Evolutionary conservation across 2,113 vertebrate species (phyloP).

Genomic region (Mus pahari): DNA sequence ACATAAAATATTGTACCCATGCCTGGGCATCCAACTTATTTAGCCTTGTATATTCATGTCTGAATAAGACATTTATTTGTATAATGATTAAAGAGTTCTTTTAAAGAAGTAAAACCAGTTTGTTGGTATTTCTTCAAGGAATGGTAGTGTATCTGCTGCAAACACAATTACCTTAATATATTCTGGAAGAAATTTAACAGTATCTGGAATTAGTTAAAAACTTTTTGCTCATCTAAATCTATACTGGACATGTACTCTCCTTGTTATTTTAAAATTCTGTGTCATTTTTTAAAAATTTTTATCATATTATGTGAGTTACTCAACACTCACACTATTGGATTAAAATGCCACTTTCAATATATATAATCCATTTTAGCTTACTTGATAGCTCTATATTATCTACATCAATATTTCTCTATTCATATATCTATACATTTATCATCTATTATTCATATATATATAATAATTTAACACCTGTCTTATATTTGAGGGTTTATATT

Average conservation of each 20-base stretch:
- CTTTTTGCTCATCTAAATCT: neutral
- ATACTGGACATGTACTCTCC: neutral
- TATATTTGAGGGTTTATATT: too few relatives aligned
- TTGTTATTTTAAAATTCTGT: neutral
- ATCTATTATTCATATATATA: neutral
- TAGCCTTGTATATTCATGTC: neutral
- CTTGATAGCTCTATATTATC: neutral
- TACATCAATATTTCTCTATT: neutral
- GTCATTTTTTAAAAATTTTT: neutral
- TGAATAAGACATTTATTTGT: neutral
- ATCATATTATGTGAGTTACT: neutral
- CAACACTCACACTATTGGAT: neutral
- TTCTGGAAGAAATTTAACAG: neutral
- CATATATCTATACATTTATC: neutral
- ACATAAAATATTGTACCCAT: neutral
- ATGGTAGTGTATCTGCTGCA: neutral
- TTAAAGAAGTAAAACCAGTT: neutral
- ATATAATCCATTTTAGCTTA: neutral
- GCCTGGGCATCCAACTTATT: fast-evolving
- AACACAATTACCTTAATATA: neutral
- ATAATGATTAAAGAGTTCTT: neutral
- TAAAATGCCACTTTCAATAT: neutral
- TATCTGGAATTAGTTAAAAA: neutral
- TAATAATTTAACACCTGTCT: neutral
- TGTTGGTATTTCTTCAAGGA: neutral